These are phyloP conservation scores for Xenopus petersii DNA, from an alignment of 2,797 vertebrate genomes.

Conservation along the genomic window DNA sequence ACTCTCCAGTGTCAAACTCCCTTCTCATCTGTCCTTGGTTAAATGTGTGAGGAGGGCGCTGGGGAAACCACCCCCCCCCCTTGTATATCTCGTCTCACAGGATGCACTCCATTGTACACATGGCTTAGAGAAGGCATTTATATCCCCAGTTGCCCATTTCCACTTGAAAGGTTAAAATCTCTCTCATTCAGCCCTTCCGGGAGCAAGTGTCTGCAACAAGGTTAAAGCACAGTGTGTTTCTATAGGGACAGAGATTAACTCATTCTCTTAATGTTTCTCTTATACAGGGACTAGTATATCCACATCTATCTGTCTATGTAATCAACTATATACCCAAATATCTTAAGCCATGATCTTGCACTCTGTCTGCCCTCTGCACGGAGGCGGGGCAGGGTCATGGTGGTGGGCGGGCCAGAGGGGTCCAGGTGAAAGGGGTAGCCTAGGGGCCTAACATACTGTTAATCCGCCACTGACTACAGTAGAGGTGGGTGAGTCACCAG, in stretches of 20 bases:
- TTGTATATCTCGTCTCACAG: slow-evolving; percentile 57
- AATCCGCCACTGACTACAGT: too few relatives aligned
- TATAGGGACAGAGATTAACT: too few relatives aligned
- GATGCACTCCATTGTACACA: slow-evolving; percentile 49
- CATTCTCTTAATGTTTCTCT: too few relatives aligned
- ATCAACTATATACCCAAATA: neutral
- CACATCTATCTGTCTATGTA: neutral
- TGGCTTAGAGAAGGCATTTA: slow-evolving; percentile 25
- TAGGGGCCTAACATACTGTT: too few relatives aligned
- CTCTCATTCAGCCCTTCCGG: neutral
- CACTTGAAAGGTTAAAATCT: neutral
- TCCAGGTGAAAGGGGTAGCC: too few relatives aligned
- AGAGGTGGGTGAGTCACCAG: too few relatives aligned
- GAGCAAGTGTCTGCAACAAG: slow-evolving; percentile 20
- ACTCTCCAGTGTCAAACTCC: slow-evolving; percentile 42
- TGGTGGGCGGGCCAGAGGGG: too few relatives aligned
- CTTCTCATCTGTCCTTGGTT: slow-evolving; percentile 69
- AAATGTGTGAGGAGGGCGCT: slow-evolving; percentile 61
- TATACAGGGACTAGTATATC: too few relatives aligned
- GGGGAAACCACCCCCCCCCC: slow-evolving; percentile 63
- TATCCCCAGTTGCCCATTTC: slow-evolving; percentile 23
- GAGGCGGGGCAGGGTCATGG: too few relatives aligned
- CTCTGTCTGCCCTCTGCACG: too few relatives aligned
- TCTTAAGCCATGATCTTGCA: too few relatives aligned
- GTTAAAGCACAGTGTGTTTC: too few relatives aligned